Evolutionary conservation across 2,113 vertebrate species (phyloP), one percentile per base, ranked within the genome.

Genomic region (Brachypodius melanocephalos): DNA sequence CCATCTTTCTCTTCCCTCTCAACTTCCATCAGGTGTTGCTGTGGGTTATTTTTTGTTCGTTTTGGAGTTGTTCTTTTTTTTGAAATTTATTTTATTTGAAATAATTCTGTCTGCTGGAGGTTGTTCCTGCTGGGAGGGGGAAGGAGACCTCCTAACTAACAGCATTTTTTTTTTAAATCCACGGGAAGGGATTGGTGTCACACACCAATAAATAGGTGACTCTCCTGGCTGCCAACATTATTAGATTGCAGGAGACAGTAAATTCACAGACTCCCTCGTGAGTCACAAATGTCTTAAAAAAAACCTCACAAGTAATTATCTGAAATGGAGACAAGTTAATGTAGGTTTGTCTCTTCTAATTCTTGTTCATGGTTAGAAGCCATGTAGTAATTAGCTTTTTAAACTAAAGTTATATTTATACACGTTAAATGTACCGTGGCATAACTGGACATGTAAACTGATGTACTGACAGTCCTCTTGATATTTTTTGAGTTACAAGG

Each of bases 201-300:
- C 93, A 92, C 91, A 87, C 96, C 97, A 93, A 79, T 97, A 97
- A 97, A 96, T 69, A 95, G 95, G 96, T 94, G 96, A 91, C 85
- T 95, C 95, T 96, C 73, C 19, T 93, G 5, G 7, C 96, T 94
- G 76, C 95, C 89, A 90, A 51, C 86, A 8, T 96, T 93, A 97
- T 98, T 96, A 96, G 93, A 86, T 96, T 95, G 97, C 32, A 49
- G 74, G 96, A 97, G 80, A 94, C 89, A 91, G 88, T 97, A 96
- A 97, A 96, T 97, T 92, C 88, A 43, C 93, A 65, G 82, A 45
- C 65, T 98, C 97, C 95, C 95, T 85, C 22, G 89, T 96, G 97
- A 96, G 90, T 95, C 90, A 81, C 95, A 94, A 90, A 83, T 49
- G 63, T 86, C 88, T 97, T 95, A 12, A 81, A 97, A 97, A 97